Conservation (phyloP, 2,888 invertebrate genomes). For the Euproctis similis region DNA sequence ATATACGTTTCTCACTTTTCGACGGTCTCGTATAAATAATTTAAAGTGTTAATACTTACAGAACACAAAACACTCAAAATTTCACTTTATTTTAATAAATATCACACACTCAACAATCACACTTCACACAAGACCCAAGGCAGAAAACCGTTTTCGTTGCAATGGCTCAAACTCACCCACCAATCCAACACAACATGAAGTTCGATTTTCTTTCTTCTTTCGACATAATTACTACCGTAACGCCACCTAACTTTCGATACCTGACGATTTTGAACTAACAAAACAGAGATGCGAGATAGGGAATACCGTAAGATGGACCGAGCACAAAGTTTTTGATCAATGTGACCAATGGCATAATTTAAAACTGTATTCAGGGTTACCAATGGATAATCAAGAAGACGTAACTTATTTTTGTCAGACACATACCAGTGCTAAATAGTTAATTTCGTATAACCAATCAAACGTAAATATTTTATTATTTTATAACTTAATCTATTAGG, state of each 20-base stretch:
- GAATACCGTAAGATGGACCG: not conserved
- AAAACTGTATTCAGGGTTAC: too few species aligned
- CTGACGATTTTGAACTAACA: not conserved
- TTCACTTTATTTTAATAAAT: conserved; percentile 53
- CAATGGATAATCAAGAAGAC: too few species aligned
- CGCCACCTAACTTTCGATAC: too few species aligned
- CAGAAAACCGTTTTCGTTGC: conserved; percentile 71
- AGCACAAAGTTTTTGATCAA: not conserved
- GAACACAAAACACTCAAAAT: conserved; percentile 52
- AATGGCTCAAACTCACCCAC: conserved; percentile 36
- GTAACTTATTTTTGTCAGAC: too few species aligned
- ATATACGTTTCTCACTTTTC: conserved; percentile 9
- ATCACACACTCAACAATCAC: conserved; percentile 61
- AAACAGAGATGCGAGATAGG: not conserved
- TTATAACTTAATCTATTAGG: too few species aligned
- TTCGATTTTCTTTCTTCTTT: conserved; percentile 47
- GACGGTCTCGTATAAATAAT: conserved; percentile 12
- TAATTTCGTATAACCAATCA: too few species aligned
- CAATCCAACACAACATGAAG: conserved; percentile 27
- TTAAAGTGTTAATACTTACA: conserved; percentile 53
- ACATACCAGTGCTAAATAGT: too few species aligned
- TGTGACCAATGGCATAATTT: not conserved
- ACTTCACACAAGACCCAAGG: conserved; percentile 68
- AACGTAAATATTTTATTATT: too few species aligned
- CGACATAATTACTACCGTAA: not conserved